Base-by-base conservation (phyloP, 2,113 vertebrate species). In the Ornithorhynchus anatinus region DNA sequence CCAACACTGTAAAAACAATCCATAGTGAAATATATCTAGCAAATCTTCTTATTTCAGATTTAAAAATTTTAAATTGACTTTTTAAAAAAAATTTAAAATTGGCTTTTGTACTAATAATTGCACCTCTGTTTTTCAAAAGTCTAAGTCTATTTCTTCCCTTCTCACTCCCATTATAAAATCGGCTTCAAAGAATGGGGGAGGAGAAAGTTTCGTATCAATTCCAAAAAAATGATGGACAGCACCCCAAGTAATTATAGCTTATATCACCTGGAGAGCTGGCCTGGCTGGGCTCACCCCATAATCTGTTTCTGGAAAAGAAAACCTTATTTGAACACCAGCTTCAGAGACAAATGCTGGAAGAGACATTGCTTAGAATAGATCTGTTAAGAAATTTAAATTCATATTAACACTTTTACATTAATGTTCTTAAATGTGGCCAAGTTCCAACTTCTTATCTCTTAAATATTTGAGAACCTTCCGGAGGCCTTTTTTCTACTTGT, bases 51-150 rank as follows among this genome's bases (percentile, higher is more conserved):
- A 39, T 68, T 63, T 68, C 38, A 83, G 59, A 31, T 52, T 72
- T 48, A n/a, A n/a, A n/a, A 63, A 61, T 38, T 77, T 80, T 72
- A 81, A 80, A 81, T 77, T 44, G 70, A 33, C 33, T 70, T 81
- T 82, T n/a, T n/a, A n/a, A n/a, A n/a, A n/a, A n/a, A 63, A 61
- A 37, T 77, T 80, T 72, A 81, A 80, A 81, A 75, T 44, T 66
- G 37, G 29, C 68, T 81, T 82, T 74, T 77, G 75, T 84, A 79
- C 43, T 43, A 73, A 45, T 80, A 85, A 88, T 88, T 85, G 44
- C 40, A 65, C 60, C 60, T 81, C 84, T 80, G 70, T 81, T 67
- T 82, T 82, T 81, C 57, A 75, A 73, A 84, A 77, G 64, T n/a
- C 63, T 70, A 45, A 63, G n/a, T n/a, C n/a, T 75, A 72, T 78